A percentile compares a stretch with the other conserved stretches of the same genome.
Evolutionary conservation across 2,113 vertebrate species (phyloP).

Genomic region (Malurus alboscapulatus): DNA sequence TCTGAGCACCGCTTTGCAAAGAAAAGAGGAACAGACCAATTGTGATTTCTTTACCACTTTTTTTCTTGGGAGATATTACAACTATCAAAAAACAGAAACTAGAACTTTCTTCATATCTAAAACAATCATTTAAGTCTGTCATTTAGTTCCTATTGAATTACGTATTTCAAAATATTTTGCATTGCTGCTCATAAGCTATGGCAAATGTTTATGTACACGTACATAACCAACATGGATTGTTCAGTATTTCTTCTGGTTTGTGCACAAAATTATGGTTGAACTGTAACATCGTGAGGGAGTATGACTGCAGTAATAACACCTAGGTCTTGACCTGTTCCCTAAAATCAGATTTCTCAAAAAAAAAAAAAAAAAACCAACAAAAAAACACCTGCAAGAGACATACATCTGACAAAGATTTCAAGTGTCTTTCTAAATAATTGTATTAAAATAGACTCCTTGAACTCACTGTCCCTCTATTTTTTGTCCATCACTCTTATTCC

Average conservation of each 20-base stretch:
- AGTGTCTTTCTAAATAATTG: neutral
- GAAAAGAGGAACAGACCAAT: neutral
- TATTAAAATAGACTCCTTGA: neutral
- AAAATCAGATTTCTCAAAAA: neutral
- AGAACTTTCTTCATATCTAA: neutral
- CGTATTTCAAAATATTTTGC: neutral
- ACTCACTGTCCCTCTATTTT: neutral
- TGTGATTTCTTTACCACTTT: neutral
- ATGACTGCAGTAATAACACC: neutral
- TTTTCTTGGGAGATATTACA: neutral
- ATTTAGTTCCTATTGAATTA: neutral
- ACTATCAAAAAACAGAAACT: neutral
- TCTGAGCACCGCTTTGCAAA: neutral
- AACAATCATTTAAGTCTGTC: neutral
- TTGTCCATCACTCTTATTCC: neutral
- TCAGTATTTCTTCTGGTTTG: neutral
- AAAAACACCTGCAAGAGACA: neutral
- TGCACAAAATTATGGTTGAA: neutral
- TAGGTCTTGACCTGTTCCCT: neutral
- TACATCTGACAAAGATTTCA: neutral
- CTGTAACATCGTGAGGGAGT: neutral
- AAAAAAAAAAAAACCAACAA: too few relatives aligned
- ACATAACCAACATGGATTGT: neutral
- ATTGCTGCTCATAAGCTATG: neutral
- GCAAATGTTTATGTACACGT: neutral